Evolutionary conservation across 2,888 invertebrate genomes (phyloP).

Genomic region (Melipona beecheii): DNA sequence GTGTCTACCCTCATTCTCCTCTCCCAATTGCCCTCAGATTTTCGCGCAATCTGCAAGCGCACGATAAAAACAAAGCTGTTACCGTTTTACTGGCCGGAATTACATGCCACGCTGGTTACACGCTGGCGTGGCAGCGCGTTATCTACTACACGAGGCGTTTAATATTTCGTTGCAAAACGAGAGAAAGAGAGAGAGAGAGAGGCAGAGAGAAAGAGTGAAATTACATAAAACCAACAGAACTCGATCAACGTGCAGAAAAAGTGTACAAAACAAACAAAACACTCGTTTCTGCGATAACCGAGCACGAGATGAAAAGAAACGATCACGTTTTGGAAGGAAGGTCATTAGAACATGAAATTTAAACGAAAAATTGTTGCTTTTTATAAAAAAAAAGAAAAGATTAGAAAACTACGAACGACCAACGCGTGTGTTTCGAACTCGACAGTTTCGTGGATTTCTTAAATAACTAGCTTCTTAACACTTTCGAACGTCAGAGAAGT

Average conservation of each 20-base stretch:
- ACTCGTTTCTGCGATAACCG: too few species aligned
- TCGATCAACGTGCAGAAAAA: background rate
- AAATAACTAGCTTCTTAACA: too few species aligned
- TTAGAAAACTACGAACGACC: too few species aligned
- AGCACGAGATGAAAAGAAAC: too few species aligned
- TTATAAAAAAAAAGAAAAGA: too few species aligned
- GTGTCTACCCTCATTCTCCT: background rate
- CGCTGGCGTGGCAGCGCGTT: constrained; percentile 16
- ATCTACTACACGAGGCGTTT: constrained; percentile 22
- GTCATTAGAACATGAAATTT: too few species aligned
- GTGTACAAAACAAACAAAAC: too few species aligned
- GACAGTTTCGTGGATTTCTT: too few species aligned
- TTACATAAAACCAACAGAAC: background rate
- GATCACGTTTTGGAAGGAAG: too few species aligned
- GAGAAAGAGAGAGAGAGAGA: background rate
- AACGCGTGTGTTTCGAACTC: too few species aligned
- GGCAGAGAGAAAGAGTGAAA: background rate
- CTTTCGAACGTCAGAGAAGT: background rate
- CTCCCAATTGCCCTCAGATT: background rate
- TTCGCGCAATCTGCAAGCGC: background rate
- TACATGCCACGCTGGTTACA: constrained; percentile 32
- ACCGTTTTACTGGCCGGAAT: constrained; percentile 25
- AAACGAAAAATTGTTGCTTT: too few species aligned
- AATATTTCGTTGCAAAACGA: constrained; percentile 16
- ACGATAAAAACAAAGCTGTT: constrained; percentile 9